A percentile compares a stretch with the other conserved stretches of the same genome.
phyloP scores from a whole-genome alignment of 2,888 invertebrate species.

The Athripsodes cinereus region DNA sequence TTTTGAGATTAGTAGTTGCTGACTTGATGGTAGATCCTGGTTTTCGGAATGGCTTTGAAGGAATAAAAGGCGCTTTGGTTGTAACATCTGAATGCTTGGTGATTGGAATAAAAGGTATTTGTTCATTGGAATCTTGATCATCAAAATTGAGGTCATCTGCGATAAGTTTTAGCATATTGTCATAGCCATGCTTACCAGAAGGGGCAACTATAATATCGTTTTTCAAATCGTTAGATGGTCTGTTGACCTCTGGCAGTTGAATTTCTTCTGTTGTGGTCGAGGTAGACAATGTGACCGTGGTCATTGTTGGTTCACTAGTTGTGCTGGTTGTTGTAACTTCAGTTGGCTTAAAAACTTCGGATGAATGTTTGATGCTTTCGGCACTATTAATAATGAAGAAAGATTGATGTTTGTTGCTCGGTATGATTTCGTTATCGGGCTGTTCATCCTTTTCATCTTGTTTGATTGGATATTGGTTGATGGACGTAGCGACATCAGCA shows the following conservation, averaged over 20 bases:
- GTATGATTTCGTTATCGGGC: slow-evolving; percentile 40
- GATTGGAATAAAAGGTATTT: slow-evolving; percentile 31
- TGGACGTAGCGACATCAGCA: slow-evolving; percentile 43
- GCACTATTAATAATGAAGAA: slow-evolving; percentile 30
- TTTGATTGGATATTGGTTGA: slow-evolving; percentile 34
- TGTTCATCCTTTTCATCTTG: slow-evolving; percentile 33
- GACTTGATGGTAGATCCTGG: slow-evolving; percentile 30
- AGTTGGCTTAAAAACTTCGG: neutral
- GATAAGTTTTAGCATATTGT: slow-evolving; percentile 25
- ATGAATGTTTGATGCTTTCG: neutral
- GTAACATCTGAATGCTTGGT: slow-evolving; percentile 33
- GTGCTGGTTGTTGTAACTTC: neutral
- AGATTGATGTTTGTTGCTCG: slow-evolving; percentile 35
- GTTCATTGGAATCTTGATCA: slow-evolving; percentile 24
- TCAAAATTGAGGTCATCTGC: slow-evolving; percentile 25
- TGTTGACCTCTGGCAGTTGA: slow-evolving; percentile 13
- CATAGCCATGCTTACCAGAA: slow-evolving; percentile 24
- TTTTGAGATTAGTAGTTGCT: slow-evolving; percentile 24
- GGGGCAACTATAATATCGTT: slow-evolving; percentile 8
- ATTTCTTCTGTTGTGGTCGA: slow-evolving; percentile 42
- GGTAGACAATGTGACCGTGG: slow-evolving; percentile 36
- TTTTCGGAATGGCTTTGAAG: slow-evolving; percentile 38
- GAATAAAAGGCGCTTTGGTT: slow-evolving; percentile 44
- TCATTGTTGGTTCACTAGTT: neutral
- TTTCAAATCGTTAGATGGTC: neutral